These are phyloP conservation scores for Rhodeus uyekii DNA, from an alignment of 2,797 vertebrate species.

Conservation along the genomic window DNA sequence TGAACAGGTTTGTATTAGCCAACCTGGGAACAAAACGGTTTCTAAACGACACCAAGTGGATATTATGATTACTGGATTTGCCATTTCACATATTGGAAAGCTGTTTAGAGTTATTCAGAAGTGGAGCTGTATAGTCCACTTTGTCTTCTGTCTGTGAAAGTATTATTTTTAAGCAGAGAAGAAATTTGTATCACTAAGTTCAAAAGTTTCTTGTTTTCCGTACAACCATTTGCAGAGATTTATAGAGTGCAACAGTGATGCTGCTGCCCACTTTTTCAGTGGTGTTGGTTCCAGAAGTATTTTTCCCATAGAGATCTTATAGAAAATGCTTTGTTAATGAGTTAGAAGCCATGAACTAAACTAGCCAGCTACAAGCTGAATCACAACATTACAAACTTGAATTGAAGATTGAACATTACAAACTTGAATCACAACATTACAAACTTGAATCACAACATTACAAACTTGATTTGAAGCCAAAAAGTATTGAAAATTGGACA, in stretches of 20 bases:
- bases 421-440: no score
- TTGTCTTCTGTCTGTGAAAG: not conserved
- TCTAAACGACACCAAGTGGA: not conserved
- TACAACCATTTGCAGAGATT: not conserved
- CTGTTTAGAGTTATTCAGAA: not conserved
- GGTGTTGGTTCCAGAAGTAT: not conserved
- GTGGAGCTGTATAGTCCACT: not conserved
- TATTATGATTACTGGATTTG: not conserved
- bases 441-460: no score
- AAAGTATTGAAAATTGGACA: not conserved
- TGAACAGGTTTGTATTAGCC: not conserved
- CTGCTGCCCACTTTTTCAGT: not conserved
- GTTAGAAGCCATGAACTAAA: not conserved
- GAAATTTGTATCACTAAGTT: not conserved
- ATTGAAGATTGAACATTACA: no score
- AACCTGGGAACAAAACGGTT: not conserved
- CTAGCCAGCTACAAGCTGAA: not conserved
- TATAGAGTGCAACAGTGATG: not conserved
- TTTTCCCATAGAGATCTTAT: not conserved
- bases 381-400: not conserved
- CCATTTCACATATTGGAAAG: not conserved
- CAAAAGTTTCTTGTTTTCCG: not conserved
- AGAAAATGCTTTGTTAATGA: not conserved
- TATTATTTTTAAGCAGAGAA: not conserved
- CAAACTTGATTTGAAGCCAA: constrained; percentile 5